A percentile compares a stretch with the other conserved stretches of the same genome.
phyloP scores from a whole-genome alignment of 2,797 vertebrate species.

The Semotilus atromaculatus region DNA sequence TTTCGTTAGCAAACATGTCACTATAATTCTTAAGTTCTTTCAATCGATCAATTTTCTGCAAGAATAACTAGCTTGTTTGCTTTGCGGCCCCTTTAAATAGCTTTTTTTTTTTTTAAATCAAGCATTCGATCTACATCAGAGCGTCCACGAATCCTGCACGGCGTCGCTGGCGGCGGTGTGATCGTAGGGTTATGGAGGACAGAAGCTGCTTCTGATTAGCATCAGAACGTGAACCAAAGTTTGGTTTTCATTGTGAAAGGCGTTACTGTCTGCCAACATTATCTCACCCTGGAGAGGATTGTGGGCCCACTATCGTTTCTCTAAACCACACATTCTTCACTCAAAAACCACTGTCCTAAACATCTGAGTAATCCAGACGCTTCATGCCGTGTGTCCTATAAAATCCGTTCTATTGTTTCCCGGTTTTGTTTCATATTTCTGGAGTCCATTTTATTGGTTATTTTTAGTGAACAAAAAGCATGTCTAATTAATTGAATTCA shows the following conservation, averaged over 20 bases:
- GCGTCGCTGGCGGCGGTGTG: too few relatives aligned
- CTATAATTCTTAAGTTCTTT: too few relatives aligned
- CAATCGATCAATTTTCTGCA: too few relatives aligned
- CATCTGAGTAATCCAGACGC: background rate
- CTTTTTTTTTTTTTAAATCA: too few relatives aligned
- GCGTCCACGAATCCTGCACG: too few relatives aligned
- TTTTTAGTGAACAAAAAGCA: background rate
- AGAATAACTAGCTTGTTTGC: too few relatives aligned
- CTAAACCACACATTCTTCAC: constrained; percentile 4
- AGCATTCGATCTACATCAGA: too few relatives aligned
- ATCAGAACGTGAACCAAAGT: background rate
- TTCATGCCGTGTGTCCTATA: too few relatives aligned
- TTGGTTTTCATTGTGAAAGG: background rate
- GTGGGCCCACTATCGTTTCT: background rate
- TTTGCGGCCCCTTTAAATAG: too few relatives aligned
- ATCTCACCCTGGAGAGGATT: constrained; percentile 18
- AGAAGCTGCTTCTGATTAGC: constrained; percentile 6
- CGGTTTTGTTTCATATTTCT: background rate
- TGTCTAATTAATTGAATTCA: background rate
- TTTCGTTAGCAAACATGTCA: too few relatives aligned
- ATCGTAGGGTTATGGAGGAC: background rate
- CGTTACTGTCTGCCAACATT: background rate
- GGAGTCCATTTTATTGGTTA: background rate
- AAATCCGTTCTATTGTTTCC: background rate
- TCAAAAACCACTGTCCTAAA: background rate